phyloP scores from a whole-genome alignment of 2,113 vertebrate species.

The Tupaia tana region DNA sequence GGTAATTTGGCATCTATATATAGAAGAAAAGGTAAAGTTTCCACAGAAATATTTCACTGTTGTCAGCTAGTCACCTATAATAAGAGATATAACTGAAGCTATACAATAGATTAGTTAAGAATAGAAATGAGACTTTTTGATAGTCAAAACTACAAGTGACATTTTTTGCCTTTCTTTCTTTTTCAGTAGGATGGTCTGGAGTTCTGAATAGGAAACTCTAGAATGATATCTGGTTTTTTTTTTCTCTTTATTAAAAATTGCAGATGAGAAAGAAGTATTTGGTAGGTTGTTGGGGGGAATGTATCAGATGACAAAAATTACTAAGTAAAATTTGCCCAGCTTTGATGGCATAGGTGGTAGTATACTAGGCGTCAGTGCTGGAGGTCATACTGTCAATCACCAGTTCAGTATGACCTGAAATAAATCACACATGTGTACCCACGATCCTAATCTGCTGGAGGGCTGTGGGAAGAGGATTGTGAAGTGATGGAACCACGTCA shows the following conservation, averaged over 20 bases:
- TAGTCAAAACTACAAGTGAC: conserved; percentile 52
- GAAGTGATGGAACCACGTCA: too few relatives aligned
- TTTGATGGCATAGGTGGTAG: too few relatives aligned
- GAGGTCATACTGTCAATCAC: too few relatives aligned
- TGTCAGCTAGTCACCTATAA: conserved; percentile 71
- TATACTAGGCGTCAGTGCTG: too few relatives aligned
- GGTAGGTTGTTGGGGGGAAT: background rate
- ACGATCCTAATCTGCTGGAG: too few relatives aligned
- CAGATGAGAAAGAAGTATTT: background rate
- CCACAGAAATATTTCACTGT: conserved; percentile 67
- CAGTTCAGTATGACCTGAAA: too few relatives aligned
- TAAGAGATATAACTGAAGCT: conserved; percentile 66
- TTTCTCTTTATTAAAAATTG: background rate
- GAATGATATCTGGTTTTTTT: background rate
- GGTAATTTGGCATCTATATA: conserved; percentile 73
- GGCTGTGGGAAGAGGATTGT: too few relatives aligned
- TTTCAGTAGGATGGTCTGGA: background rate
- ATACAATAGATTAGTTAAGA: conserved; percentile 52
- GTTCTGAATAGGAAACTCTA: background rate
- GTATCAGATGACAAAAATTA: background rate
- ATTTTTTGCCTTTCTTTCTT: conserved; percentile 56
- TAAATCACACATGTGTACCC: too few relatives aligned
- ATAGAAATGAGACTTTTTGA: conserved; percentile 62
- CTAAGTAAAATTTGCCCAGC: background rate
- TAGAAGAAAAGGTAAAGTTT: conserved; percentile 76